A percentile compares a stretch with the other conserved stretches of the same genome.
phyloP scores from a whole-genome alignment of 2,797 vertebrate genomes.

The Arnoldichthys spilopterus region DNA sequence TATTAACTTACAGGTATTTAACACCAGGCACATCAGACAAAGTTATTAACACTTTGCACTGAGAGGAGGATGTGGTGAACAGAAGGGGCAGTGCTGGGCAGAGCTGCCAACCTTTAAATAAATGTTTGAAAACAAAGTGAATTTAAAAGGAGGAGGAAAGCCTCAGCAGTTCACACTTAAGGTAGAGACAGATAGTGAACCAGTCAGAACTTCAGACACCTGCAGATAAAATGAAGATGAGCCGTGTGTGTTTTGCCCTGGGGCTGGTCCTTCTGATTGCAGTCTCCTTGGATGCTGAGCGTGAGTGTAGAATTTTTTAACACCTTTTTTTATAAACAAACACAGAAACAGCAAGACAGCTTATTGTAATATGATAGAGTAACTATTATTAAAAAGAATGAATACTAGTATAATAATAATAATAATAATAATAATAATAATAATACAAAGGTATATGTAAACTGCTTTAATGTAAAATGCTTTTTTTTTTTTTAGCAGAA shows the following conservation, averaged over 20 bases:
- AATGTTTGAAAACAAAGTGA: too few species aligned
- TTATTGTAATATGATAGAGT: neutral
- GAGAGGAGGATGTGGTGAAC: neutral
- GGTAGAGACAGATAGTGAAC: too few species aligned
- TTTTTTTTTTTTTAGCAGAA: too few species aligned
- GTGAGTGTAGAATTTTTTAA: neutral
- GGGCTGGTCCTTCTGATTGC: neutral
- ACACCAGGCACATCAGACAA: too few species aligned
- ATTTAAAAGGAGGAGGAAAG: neutral
- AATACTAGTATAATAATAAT: too few species aligned
- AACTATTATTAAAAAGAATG: too few species aligned
- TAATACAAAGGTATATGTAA: too few species aligned
- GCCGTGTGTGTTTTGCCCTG: neutral
- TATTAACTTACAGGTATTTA: too few species aligned
- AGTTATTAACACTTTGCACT: neutral
- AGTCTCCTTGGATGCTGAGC: neutral
- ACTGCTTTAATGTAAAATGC: too few species aligned
- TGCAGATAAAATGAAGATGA: neutral
- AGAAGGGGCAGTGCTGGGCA: too few species aligned
- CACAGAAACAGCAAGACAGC: neutral
- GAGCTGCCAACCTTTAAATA: neutral
- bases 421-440: too few species aligned
- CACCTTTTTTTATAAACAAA: too few species aligned
- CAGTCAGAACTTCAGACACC: neutral
- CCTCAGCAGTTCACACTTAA: neutral